Base-by-base conservation (phyloP, 2,888 invertebrate species). In the Liopterus haemorrhoidalis region DNA sequence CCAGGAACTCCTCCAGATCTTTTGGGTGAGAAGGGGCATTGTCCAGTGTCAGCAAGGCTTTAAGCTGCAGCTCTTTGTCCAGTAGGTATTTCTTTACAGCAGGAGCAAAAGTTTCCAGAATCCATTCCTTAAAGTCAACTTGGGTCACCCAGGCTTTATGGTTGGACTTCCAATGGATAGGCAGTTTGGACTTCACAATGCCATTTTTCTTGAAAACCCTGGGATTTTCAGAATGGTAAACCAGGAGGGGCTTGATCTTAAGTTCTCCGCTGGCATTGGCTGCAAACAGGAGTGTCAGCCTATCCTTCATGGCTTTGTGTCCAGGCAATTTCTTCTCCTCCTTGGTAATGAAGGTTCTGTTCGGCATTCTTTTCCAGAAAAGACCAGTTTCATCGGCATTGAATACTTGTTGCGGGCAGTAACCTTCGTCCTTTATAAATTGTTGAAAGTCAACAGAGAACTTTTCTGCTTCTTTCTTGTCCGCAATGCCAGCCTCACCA, bases 121-220 rank as follows among this genome's bases (percentile, higher is more conserved):
- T 45, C 49, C 41, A 51, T 25, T 51, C 47, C 30, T 21, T 44
- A 41, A 51, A 51, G 37, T 49, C 36, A 20, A 40, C 39, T 31
- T 37, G 35, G 31, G 47, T 49, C 36, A 51, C 43, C 49, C 46
- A 51, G 27, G 39, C 39, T 31, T 46, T 43, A 3, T n/a, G 6
- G 20, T 46, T 40, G n/a, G 28, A 14, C n/a, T 25, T 40, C 41
- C 47, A 50, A 11, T 33, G n/a, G 15, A 43, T 41, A 6, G 30
- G 39, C 14, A 45, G 32, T 45, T 31, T 41, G 11, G 11, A 5
- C 27, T 46, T 46, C 19, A 42, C 18, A 19, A 46, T 20, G 21
- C 15, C 30, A 21, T 35, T 14, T 32, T 44, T 39, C 33, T 49
- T 47, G 16, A 44, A 39, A 27, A 20, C 46, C 32, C 41, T 27